phyloP scores from a whole-genome alignment of 2,113 vertebrate genomes.

The Callospermophilus lateralis region DNA sequence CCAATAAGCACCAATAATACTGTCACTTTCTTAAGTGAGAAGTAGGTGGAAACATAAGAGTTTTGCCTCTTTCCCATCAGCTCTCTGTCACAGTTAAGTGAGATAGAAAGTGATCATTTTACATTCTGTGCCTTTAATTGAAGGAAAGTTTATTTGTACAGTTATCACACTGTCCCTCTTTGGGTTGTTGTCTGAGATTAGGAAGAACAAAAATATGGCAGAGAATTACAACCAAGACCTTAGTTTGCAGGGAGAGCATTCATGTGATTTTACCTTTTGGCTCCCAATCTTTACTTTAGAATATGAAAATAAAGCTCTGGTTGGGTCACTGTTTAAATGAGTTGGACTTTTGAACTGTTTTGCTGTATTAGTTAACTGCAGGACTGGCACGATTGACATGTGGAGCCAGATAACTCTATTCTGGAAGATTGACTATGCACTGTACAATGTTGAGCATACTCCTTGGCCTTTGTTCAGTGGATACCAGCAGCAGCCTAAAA shows the following conservation, averaged over 20 bases:
- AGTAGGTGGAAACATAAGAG: background rate
- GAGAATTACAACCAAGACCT: background rate
- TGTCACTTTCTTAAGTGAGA: conserved; percentile 15
- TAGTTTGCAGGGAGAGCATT: background rate
- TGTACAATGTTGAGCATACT: background rate
- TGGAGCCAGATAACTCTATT: background rate
- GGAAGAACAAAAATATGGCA: background rate
- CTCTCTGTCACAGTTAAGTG: background rate
- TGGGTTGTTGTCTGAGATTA: background rate
- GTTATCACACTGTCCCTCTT: background rate
- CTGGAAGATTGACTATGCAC: background rate
- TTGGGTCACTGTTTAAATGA: background rate
- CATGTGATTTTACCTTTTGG: background rate
- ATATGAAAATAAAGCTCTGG: background rate
- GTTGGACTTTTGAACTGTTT: conserved; percentile 12
- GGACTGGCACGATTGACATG: background rate
- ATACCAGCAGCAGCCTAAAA: background rate
- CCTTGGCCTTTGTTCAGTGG: background rate
- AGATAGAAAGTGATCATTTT: background rate
- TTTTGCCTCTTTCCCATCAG: background rate
- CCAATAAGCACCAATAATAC: background rate
- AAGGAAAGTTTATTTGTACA: background rate
- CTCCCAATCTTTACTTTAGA: background rate
- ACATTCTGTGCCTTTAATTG: background rate
- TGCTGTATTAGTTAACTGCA: background rate